Conservation (phyloP, 1,140 invertebrate species). For the Zaprionus ornatus region DNA sequence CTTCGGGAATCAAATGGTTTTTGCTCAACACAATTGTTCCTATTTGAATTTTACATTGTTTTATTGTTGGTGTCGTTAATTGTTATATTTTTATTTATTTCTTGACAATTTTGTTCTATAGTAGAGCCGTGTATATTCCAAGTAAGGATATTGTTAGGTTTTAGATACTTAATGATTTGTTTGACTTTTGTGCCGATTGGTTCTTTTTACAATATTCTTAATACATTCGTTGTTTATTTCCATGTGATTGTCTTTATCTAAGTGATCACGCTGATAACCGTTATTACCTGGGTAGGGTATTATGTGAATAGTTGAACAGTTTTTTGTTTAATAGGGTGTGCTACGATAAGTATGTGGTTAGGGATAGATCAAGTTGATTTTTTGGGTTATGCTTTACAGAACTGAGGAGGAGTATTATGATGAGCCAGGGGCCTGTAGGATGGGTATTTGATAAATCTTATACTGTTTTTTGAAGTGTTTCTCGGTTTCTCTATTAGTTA, state of each 20-base stretch:
- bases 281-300: slow-evolving; percentile 1
- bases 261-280: neutral
- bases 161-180: neutral
- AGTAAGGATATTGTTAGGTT: neutral
- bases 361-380: slow-evolving; percentile 23
- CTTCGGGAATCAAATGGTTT: neutral
- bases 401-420: no score
- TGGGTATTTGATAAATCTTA: neutral
- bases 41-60: neutral
- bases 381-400: no score
- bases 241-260: neutral
- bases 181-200: neutral
- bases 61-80: slow-evolving; percentile 1
- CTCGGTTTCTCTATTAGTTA: no score
- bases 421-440: neutral
- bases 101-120: neutral
- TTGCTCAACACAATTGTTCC: neutral
- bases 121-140: no score
- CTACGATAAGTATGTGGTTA: slow-evolving; percentile 21
- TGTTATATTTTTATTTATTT: neutral
- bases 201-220: neutral
- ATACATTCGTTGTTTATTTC: neutral
- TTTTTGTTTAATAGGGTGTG: slow-evolving; percentile 16
- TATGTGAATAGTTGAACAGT: neutral
- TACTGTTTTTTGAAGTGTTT: no score